These are phyloP conservation scores for Astatoreochromis straeleni DNA, from an alignment of 2,113 vertebrate genomes.

Conservation along the genomic window DNA sequence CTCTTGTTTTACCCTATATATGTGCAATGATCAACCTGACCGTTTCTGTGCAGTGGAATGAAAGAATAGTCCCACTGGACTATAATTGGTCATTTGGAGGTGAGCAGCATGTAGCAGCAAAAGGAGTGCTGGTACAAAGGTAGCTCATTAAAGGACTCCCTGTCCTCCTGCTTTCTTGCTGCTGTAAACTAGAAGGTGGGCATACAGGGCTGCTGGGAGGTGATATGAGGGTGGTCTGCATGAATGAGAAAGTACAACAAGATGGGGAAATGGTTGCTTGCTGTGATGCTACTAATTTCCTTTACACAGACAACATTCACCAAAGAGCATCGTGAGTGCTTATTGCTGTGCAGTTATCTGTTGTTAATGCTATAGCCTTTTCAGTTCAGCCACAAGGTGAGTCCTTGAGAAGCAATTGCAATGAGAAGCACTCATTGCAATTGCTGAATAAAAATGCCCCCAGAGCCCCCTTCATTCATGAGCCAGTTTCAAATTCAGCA, in stretches of 20 bases:
- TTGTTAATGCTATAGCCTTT: not conserved
- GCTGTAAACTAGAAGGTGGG: not conserved
- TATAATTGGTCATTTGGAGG: constrained; percentile 22
- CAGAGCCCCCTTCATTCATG: not conserved
- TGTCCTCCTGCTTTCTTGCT: not conserved
- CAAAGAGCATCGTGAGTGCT: not conserved
- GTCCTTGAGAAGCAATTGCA: no score
- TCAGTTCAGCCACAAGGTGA: not conserved
- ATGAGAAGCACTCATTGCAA: not conserved
- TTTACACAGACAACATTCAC: not conserved
- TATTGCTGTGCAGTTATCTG: not conserved
- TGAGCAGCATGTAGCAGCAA: not conserved
- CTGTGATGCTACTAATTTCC: not conserved
- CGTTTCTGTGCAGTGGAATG: constrained; percentile 4
- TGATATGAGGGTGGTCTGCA: not conserved
- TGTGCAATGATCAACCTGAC: not conserved
- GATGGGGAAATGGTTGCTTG: not conserved
- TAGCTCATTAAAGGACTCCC: constrained; percentile 23
- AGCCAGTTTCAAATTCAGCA: not conserved
- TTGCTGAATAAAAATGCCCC: not conserved
- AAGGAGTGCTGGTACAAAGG: not conserved
- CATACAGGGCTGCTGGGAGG: not conserved
- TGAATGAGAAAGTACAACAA: not conserved
- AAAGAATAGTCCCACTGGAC: not conserved
- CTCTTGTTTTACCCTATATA: not conserved